Evolutionary conservation across 2,888 invertebrate genomes (phyloP).

Genomic region (Coenonympha arcania): DNA sequence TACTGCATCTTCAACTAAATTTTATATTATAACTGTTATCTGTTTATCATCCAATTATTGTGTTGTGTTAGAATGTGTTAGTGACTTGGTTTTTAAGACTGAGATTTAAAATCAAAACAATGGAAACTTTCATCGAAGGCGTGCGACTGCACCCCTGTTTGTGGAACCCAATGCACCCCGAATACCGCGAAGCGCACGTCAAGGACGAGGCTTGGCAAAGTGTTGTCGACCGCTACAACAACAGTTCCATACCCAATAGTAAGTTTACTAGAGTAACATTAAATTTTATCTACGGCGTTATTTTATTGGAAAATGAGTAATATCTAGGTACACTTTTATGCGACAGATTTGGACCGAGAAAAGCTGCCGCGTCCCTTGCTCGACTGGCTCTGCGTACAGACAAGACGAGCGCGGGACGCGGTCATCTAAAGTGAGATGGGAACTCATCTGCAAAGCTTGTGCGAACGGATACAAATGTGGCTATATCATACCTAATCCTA

Average conservation of each 20-base stretch:
- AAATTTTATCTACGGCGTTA: neutral
- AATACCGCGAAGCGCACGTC: conserved; percentile 54
- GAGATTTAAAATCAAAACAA: too few species aligned
- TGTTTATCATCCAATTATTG: neutral
- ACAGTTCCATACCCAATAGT: conserved; percentile 47
- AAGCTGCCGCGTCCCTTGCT: too few species aligned
- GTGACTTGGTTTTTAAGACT: too few species aligned
- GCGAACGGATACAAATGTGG: too few species aligned
- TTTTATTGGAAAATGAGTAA: too few species aligned
- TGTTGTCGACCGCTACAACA: conserved; percentile 53
- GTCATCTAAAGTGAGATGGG: too few species aligned
- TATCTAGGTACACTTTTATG: too few species aligned
- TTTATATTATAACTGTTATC: neutral
- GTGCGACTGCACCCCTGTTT: conserved; percentile 57
- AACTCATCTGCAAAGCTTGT: too few species aligned
- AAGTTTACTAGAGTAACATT: conserved; percentile 18
- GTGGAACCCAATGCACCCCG: conserved; percentile 61
- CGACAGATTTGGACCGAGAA: too few species aligned
- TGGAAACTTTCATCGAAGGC: conserved; percentile 60
- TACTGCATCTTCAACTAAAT: neutral
- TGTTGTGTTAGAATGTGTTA: neutral
- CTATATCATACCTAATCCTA: too few species aligned
- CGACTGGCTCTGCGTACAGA: too few species aligned
- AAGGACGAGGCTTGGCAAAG: conserved; percentile 61
- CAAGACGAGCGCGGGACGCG: too few species aligned